phyloP scores from a whole-genome alignment of 2,888 invertebrate genomes.

The Coleophora flavipennella region DNA sequence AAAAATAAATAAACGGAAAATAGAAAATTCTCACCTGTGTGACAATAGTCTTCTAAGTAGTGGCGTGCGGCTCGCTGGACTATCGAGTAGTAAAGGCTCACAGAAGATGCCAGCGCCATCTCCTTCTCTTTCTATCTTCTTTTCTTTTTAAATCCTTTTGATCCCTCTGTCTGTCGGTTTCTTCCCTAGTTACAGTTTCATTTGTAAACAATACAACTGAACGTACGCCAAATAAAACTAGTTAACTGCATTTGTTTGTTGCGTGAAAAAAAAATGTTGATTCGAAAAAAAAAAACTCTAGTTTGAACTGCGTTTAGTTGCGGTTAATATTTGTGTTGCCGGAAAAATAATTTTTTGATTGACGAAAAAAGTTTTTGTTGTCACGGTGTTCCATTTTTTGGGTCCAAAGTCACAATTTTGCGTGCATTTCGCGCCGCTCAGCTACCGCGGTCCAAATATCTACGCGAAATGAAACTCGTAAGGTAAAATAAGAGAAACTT shows the following conservation, averaged over 20 bases:
- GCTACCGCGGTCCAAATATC: constrained; percentile 65
- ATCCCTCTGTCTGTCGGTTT: constrained; percentile 39
- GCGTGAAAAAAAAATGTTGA: constrained; percentile 16
- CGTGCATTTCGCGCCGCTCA: constrained; percentile 56
- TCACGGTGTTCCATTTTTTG: constrained; percentile 47
- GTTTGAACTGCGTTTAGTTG: constrained; percentile 66
- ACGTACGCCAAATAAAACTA: constrained; percentile 45
- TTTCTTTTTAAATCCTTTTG: constrained; percentile 20
- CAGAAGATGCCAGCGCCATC: constrained; percentile 76
- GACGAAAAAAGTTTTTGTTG: constrained; percentile 25
- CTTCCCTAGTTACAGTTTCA: constrained; percentile 31
- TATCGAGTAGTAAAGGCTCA: constrained; percentile 79
- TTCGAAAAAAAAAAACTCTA: constrained; percentile 45
- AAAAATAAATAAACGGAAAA: no score
- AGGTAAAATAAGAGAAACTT: constrained; percentile 62
- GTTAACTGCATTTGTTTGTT: constrained; percentile 43
- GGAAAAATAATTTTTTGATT: constrained; percentile 44
- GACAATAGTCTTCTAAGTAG: constrained; percentile 78
- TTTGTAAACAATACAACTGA: constrained; percentile 44
- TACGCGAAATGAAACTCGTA: constrained; percentile 72
- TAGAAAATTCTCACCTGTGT: constrained; percentile 65
- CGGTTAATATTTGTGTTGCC: constrained; percentile 43
- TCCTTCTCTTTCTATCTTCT: constrained; percentile 44
- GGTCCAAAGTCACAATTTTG: constrained; percentile 66
- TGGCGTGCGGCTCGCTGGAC: constrained; percentile 78